phyloP scores from a whole-genome alignment of 1,140 invertebrate genomes.

The Achroia grisella region DNA sequence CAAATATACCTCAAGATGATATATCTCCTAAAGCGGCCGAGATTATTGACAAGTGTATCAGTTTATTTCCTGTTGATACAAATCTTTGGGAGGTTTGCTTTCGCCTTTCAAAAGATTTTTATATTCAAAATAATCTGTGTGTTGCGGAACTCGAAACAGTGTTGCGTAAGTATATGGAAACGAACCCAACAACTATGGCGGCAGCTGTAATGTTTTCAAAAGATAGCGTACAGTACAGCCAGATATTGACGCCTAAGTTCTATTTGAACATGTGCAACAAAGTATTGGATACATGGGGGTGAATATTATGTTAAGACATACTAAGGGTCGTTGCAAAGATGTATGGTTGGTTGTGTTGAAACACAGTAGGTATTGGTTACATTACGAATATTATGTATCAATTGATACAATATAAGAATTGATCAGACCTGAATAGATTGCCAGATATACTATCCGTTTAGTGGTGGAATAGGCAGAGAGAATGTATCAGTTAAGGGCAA shows the following conservation, averaged over 20 bases:
- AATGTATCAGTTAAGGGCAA: no score
- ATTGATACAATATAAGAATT: no score
- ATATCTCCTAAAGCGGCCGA: constrained; percentile 36
- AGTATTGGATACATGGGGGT: constrained; percentile 58
- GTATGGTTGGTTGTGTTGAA: no score
- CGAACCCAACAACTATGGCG: constrained; percentile 49
- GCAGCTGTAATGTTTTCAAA: constrained; percentile 59
- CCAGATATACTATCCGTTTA: no score
- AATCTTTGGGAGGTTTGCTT: constrained; percentile 57
- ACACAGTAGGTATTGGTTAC: no score
- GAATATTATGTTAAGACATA: constrained; percentile 11
- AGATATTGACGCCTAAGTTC: constrained; percentile 56
- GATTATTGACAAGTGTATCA: constrained; percentile 54
- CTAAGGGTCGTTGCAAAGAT: no score
- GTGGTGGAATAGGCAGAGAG: no score
- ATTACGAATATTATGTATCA: no score
- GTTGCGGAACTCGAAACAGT: constrained; percentile 46
- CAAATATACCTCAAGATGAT: constrained; percentile 9
- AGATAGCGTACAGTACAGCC: constrained; percentile 51
- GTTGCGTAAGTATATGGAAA: constrained; percentile 56
- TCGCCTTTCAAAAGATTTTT: constrained; percentile 49
- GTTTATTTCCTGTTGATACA: constrained; percentile 49
- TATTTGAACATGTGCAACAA: constrained; percentile 61
- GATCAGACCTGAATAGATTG: no score
- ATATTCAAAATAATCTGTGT: constrained; percentile 45